Percentiles rank a stretch among this genome's conserved stretches.
These are phyloP conservation scores for Mastomys natalensis DNA, from an alignment of 2,113 vertebrate genomes.

Conservation along the genomic window DNA sequence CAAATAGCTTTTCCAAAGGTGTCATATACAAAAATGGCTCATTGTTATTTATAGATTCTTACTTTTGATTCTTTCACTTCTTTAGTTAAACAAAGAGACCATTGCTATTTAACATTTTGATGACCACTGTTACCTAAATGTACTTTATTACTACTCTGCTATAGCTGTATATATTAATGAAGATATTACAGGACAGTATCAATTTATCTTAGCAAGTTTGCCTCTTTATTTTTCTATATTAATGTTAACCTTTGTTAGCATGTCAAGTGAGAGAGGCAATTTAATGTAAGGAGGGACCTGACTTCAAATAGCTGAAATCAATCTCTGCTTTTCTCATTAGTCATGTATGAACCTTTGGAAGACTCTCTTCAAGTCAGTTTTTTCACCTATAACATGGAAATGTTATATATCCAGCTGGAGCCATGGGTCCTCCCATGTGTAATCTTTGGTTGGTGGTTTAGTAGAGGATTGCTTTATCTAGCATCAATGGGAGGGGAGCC, in stretches of 20 bases:
- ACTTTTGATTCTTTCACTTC: neutral
- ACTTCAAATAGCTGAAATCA: neutral
- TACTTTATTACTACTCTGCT: neutral
- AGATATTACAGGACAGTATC: neutral
- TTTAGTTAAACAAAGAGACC: neutral
- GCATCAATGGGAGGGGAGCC: no score
- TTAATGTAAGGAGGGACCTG: neutral
- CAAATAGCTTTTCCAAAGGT: conserved; percentile 27
- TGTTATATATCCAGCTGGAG: neutral
- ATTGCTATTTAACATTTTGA: neutral
- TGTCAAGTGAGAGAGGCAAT: neutral
- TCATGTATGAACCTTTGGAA: neutral
- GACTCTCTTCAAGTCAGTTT: neutral
- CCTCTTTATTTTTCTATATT: neutral
- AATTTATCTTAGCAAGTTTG: neutral
- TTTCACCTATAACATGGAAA: neutral
- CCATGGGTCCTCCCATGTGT: no score
- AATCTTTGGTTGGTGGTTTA: no score
- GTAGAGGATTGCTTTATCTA: no score
- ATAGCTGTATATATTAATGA: neutral
- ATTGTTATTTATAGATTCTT: neutral
- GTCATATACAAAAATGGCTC: neutral
- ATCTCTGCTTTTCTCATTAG: neutral
- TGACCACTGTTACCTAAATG: neutral
- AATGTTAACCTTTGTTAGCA: neutral